Base-by-base conservation (phyloP, 1,140 invertebrate genomes). In the Ptiloglossa arizonensis region DNA sequence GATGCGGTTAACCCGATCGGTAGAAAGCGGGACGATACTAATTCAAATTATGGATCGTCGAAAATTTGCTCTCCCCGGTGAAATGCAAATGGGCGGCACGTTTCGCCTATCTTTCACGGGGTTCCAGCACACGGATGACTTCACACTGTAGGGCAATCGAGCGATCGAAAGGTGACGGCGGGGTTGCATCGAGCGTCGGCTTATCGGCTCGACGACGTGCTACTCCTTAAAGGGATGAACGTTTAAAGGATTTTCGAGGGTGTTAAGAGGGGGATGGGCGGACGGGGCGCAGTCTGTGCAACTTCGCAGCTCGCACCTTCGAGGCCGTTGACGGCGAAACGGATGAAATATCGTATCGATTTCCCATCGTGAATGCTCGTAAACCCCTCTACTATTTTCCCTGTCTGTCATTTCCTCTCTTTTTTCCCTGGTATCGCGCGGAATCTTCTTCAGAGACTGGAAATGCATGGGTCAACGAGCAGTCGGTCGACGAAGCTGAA, bases 341-440 rank as follows among this genome's bases (percentile, higher is more conserved):
- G 85, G 87, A 88, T 89, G 86, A 89, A 88, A 90, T 87, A 86
- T 87, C 73, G 86, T 82, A 90, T 90, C 87, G 89, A 90, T 90
- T 89, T 90, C 76, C 89, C 87, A 91, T 89, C 83, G 80, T 70
- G 71, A 64, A 63, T 72, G 59, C 60, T 79, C 48, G 64, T 72
- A 63, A 73, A 52, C 72, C 73, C 41, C 64, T 17, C 66, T 63
- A 35, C 57, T 67, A 29, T 35, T 69, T 59, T 54, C 54, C 27
- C 24, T 76, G 19, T 67, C 24, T 35, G 13, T 68, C 66, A 57
- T 27, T n/a, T 15, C 50, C 69, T 24, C 29, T 29, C 56, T 0
- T 67, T 46, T 71, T 22, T 59, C 3, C 50, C 13, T 24, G 35
- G 9, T 5, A 63, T 69, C 50, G 19, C 50, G 50, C 54, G 32